phyloP scores from a whole-genome alignment of 1,140 invertebrate species.

The Ceratosolen solmsi region DNA sequence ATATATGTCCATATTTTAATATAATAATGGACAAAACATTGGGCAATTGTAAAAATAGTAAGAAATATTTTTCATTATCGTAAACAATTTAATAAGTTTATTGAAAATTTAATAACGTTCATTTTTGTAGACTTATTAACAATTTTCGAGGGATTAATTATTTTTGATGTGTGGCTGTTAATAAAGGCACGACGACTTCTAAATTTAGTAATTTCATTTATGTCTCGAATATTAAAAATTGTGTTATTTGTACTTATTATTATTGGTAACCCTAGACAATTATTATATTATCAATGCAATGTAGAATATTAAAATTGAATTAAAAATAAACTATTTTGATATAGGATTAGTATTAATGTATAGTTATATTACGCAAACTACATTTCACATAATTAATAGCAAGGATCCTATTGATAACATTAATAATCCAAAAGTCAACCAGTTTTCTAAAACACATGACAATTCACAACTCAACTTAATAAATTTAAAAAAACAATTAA shows the following conservation, averaged over 20 bases:
- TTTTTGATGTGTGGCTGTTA: slow-evolving; percentile 57
- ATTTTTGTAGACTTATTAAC: no score
- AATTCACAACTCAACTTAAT: neutral
- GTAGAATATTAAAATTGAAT: no score
- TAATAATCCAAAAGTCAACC: neutral
- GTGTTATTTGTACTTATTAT: slow-evolving; percentile 48
- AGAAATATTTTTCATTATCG: neutral
- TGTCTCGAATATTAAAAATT: slow-evolving; percentile 47
- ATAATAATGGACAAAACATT: neutral
- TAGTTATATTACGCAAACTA: slow-evolving; percentile 6
- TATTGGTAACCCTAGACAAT: slow-evolving; percentile 42
- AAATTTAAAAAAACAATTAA: slow-evolving; percentile 52
- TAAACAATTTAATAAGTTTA: no score
- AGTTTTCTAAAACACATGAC: slow-evolving; percentile 41
- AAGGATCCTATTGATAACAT: slow-evolving; percentile 4
- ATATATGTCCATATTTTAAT: neutral
- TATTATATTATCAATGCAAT: neutral
- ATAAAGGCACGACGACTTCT: slow-evolving; percentile 42
- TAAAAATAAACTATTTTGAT: neutral
- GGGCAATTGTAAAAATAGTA: neutral
- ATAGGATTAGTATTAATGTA: slow-evolving; percentile 50
- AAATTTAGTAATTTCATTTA: slow-evolving; percentile 31
- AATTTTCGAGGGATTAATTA: slow-evolving; percentile 36
- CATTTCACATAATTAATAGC: neutral
- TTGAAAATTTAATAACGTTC: no score